Base-by-base conservation (phyloP, 2,797 vertebrate species). In the Graptemys geographica region DNA sequence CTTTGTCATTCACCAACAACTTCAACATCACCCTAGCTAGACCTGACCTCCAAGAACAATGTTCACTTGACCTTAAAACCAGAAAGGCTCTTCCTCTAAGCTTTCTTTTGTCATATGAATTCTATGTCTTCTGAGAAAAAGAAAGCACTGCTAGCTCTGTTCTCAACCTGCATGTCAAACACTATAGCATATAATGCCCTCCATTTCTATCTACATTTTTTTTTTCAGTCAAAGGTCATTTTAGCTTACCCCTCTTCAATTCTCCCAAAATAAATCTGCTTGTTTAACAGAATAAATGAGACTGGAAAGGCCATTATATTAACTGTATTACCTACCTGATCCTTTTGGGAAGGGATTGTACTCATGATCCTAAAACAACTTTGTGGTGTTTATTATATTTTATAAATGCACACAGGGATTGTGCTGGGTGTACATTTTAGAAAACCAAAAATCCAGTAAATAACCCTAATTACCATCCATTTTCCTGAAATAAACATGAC, bases 401-500 rank as follows among this genome's bases (percentile, higher is more conserved):
- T 44, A 19, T 74, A 57, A 57, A 37, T 81, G n/a, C 1, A 0
- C 8, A 55, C 55, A 69, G 28, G 59, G 5, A 76, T 62, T 74
- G 37, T 44, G 37, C 44, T 74, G 72, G 41, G 23, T 65, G 33
- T 65, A 65, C 31, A 59, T 59, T 59, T 59, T 31, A 59, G 57
- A 59, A 28, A 59, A 31, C 11, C 27, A 59, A 62, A 16, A 33
- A 28, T 27, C 56, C 56, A 57, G 56, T 57, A 57, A 62, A 33
- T 33, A 62, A 18, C 31, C 31, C 28, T 33, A 62, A 31, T 62
- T 33, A 16, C 2, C 74, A 59, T 33, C 6, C 49, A 51, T 31
- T 72, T 51, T 86, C 55, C 53, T 78, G 62, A 92, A 62, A 33
- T 59, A 59, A 59, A 59, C 57, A 59, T 28, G 57, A 59, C 59